These are phyloP conservation scores for Brachionus angularis DNA, from an alignment of 1,140 invertebrate genomes.

Conservation along the genomic window DNA sequence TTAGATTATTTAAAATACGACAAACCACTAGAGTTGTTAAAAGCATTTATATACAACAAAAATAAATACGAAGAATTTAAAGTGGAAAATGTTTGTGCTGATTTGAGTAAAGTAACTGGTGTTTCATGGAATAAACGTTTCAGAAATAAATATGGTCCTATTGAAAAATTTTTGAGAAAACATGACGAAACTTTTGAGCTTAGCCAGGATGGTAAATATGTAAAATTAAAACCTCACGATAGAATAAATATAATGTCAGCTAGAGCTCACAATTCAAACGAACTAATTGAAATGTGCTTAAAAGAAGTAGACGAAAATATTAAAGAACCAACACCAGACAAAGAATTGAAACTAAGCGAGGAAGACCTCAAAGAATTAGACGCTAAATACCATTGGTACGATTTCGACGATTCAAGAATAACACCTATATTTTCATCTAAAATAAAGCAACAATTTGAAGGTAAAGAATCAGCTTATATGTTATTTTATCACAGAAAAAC, in stretches of 20 bases:
- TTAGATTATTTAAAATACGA: constrained; percentile 49
- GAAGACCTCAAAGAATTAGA: constrained; percentile 9
- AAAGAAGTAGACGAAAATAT: too few relatives aligned
- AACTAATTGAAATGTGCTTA: not conserved
- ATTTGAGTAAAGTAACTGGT: constrained; percentile 53
- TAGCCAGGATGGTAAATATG: constrained; percentile 23
- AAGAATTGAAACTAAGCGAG: constrained; percentile 34
- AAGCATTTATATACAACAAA: constrained; percentile 47
- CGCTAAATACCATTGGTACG: constrained; percentile 49
- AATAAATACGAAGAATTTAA: constrained; percentile 46
- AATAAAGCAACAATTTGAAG: constrained; percentile 53
- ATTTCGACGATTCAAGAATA: constrained; percentile 54
- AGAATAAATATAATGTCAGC: constrained; percentile 2
- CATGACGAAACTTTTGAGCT: constrained; percentile 40
- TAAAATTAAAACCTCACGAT: constrained; percentile 33
- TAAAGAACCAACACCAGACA: constrained; percentile 45
- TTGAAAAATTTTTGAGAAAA: constrained; percentile 50
- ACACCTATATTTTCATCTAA: constrained; percentile 50
- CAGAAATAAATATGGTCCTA: constrained; percentile 51
- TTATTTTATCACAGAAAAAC: constrained; percentile 53
- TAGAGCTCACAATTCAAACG: not conserved
- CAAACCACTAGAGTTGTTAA: constrained; percentile 51
- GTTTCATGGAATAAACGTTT: constrained; percentile 57
- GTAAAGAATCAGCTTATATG: constrained; percentile 58
- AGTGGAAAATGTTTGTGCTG: constrained; percentile 51